Evolutionary conservation across 2,888 invertebrate genomes (phyloP).

Genomic region (Eustalomyia histrio): DNA sequence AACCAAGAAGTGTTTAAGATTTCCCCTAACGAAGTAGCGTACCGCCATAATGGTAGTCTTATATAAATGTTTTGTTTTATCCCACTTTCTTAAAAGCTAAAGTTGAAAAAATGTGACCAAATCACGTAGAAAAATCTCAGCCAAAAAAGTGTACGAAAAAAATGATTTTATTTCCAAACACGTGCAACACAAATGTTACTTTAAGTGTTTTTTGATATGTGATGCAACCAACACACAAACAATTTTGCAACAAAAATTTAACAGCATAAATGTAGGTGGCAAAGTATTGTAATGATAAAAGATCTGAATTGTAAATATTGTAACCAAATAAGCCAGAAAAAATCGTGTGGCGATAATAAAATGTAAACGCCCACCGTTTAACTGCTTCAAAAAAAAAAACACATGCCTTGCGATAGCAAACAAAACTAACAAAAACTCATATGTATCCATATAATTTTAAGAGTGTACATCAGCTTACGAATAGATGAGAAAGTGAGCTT

Average conservation of each 20-base stretch:
- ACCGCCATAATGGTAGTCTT: too few species aligned
- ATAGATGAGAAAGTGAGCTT: neutral
- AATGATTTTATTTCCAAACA: conserved; percentile 58
- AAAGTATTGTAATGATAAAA: conserved; percentile 28
- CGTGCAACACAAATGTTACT: conserved; percentile 61
- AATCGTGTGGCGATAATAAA: conserved; percentile 42
- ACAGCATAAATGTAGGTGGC: conserved; percentile 46
- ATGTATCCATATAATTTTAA: neutral
- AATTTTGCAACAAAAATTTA: neutral
- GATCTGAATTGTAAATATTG: conserved; percentile 17
- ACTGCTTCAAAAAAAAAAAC: conserved; percentile 22
- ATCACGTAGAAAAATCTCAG: conserved; percentile 29
- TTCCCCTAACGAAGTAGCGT: too few species aligned
- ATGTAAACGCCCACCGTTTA: conserved; percentile 56
- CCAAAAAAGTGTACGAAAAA: conserved; percentile 15
- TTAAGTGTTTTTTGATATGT: conserved; percentile 60
- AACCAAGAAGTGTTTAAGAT: too few species aligned
- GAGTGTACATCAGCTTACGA: neutral
- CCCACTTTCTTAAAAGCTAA: neutral
- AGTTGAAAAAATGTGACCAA: conserved; percentile 18
- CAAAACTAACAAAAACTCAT: neutral
- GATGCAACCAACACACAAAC: conserved; percentile 34
- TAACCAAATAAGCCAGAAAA: conserved; percentile 1
- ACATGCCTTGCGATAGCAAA: neutral
- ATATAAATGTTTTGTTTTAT: neutral